Base-by-base conservation (phyloP, 2,888 invertebrate species). In the Axea sp. region DNA sequence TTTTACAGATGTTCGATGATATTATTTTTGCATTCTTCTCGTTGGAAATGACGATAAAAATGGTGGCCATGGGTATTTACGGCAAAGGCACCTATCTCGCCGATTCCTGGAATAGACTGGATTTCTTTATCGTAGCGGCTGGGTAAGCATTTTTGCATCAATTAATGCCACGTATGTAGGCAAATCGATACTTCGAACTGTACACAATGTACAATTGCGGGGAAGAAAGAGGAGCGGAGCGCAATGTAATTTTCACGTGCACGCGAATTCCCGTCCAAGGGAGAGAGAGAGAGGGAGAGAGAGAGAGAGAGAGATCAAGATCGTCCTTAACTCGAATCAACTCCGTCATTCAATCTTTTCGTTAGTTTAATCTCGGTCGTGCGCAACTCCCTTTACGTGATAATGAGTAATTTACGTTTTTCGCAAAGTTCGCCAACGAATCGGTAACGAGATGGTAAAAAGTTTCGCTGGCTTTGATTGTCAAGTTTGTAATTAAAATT, bases 21-120 rank as follows among this genome's bases (percentile, higher is more conserved):
- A 95, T 97, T 86, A 99, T 99, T 88, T 99, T 99, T 89, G 96
- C 94, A 78, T 98, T 98, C 90, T 99, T 99, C 90, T 93, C 98
- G 45, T 88, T 98, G 86, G 99, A 99, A 90, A 96, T 99, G 98
- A 92, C 95, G 78, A 95, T 99, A 87, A 99, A 99, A 91, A 96
- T 99, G 94, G 93, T 97, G 55, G 99, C 99, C 28, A 98, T 99
- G 97, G 98, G 98, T 12, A 93, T 98, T 76, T 94, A 95, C 82
- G 97, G 97, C 12, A 94, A 94, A 85, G 95, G 96, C 51, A 95
- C 98, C 5, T 99, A 99, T 88, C 91, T 99, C 85, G 97, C 97
- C 0, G 99, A 99, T 88, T 96, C 98, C 9, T 99, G 99, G 99
- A 99, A 99, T 89, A 92, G 98, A 82, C 92, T 99, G 84, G 99